Base-by-base conservation (phyloP, 2,888 invertebrate genomes). In the Ormyrus labotus region DNA sequence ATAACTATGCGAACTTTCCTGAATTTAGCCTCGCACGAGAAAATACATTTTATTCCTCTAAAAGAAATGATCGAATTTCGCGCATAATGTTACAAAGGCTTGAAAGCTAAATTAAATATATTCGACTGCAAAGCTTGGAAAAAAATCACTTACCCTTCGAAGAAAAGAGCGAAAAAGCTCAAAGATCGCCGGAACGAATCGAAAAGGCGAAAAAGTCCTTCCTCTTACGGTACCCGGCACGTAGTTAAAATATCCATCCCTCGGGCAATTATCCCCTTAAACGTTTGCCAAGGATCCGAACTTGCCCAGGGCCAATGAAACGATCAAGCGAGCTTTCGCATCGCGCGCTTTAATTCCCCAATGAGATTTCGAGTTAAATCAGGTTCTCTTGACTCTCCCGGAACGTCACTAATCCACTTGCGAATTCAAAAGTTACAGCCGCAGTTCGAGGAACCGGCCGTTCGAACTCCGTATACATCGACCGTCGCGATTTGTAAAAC, bases 321-420 rank as follows among this genome's bases (percentile, higher is more conserved):
- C 74, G 74, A 74, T 74, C 51, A 58, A 74, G 67, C 53, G 74
- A 58, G 63, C 61, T 13, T 13, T 47, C n/a, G 11, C 13, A 5
- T 9, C 64, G 55, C 53, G n/a, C 64, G 60, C n/a, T 19, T 51
- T 51, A 71, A 78, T 78, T 78, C 65, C 70, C 71, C 50, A 50
- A 65, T 51, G 71, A 65, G 65, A 71, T 78, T 71, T 69, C 47
- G 45, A 70, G 70, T 70, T 78, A 57, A 78, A 78, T 58, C 58
- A 65, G 71, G 34, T 71, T 71, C 34, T 11, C 8, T 50, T 19
- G 5, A 34, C 6, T 45, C 11, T 45, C 50, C 45, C 47, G 53
- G 10, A 13, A 51, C 60, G n/a, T 19, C 47, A 47, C 65, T 65
- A 65, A 80, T 80, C 75, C 65, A 65, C 70, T 75, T 74, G 64